These are phyloP conservation scores for Chroicocephalus ridibundus DNA, from an alignment of 2,113 vertebrate genomes.

Conservation along the genomic window DNA sequence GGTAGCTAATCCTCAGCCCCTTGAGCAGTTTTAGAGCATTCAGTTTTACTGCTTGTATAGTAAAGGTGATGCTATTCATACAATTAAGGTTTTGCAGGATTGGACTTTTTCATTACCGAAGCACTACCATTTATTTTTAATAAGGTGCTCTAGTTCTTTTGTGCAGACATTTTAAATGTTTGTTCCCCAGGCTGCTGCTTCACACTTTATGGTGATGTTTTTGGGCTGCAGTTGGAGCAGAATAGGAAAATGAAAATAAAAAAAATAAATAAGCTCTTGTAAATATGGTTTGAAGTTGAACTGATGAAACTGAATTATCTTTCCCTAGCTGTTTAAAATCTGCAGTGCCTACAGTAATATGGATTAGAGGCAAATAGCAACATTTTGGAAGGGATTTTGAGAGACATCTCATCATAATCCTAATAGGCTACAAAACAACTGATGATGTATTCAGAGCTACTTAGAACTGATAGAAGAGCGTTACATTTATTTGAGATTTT, in stretches of 20 bases:
- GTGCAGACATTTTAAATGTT: neutral
- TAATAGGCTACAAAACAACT: neutral
- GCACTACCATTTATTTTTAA: neutral
- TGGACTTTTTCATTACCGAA: neutral
- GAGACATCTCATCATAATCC: slow-evolving; percentile 24
- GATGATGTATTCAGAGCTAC: neutral
- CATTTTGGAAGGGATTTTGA: slow-evolving; percentile 42
- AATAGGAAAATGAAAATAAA: neutral
- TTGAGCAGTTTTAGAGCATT: neutral
- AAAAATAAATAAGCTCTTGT: neutral
- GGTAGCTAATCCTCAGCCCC: neutral
- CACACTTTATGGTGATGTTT: neutral
- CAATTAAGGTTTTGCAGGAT: neutral
- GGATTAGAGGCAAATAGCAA: slow-evolving; percentile 39
- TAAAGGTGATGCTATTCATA: neutral
- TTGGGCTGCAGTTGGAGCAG: neutral
- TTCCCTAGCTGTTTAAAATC: neutral
- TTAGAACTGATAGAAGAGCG: neutral
- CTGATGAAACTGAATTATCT: slow-evolving; percentile 2
- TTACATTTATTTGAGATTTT: neutral
- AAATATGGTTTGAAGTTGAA: neutral
- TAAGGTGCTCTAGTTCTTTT: neutral
- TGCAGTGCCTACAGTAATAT: neutral
- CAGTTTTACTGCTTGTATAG: neutral
- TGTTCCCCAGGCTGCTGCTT: neutral